Evolutionary conservation across 2,888 invertebrate species (phyloP), one percentile per base, ranked within the genome.

Genomic region (Micropterix aruncella): DNA sequence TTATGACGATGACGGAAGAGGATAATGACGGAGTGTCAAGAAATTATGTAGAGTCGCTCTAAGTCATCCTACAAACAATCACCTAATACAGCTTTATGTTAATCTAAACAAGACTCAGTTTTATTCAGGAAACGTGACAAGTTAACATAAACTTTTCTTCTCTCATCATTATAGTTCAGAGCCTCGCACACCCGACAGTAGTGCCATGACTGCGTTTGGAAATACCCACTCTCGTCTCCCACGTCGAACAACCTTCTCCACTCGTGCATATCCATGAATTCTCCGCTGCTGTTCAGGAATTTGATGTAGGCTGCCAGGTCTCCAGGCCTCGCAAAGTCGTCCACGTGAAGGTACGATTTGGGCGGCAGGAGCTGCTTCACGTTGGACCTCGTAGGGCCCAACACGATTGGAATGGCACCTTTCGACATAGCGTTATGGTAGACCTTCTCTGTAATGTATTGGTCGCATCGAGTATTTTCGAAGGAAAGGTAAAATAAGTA

Each of bases 401-500:
- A 74, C 37, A 83, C 75, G 2, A 83, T 60, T 0, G 83, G 83
- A 19, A 82, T 72, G 1, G 79, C 66, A 14, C 72, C 70, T 57
- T 79, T 80, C 2, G 60, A 54, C 52, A 74, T 80, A 0, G 76
- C 79, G 51, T 82, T 72, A 67, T 79, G 76, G 61, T 77, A 83
- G 1, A 74, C 56, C 56, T 84, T 84, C 55, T 84, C 83, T 0
- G 82, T 83, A 40, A 83, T 59, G 52, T 84, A 84, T 55, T 83
- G 77, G 3, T 65, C 64, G 54, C 84, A 84, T 51, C 75, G 73
- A 0, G 79, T 74, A 55, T 83, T 83, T 58, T 84, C 84, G 50
- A 83, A 75, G 1, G 80, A 74, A 38, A 84, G 57, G 53, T 83
- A 82, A 57, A 84, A 84, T 52, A 79, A 65, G 57, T 83, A 84